Percentiles rank a stretch among this genome's conserved stretches.
Evolutionary conservation across 1,140 invertebrate genomes (phyloP).

Genomic region (Trichogramma pretiosum): DNA sequence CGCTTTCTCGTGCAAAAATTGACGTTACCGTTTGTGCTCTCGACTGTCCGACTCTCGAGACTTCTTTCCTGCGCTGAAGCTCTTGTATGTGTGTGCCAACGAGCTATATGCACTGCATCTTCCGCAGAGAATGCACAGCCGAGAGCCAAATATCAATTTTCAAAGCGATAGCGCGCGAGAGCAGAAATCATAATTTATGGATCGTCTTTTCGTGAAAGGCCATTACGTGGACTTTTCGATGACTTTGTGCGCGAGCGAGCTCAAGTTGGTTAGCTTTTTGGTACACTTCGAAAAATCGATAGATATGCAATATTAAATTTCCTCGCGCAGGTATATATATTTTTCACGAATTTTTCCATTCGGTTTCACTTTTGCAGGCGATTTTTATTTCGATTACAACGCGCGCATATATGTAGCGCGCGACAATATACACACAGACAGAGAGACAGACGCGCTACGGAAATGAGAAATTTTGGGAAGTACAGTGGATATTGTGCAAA

Average conservation of each 20-base stretch:
- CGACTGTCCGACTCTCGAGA: too few relatives aligned
- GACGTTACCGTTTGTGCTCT: too few relatives aligned
- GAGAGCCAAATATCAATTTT: constrained; percentile 10
- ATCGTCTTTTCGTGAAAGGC: constrained; percentile 12
- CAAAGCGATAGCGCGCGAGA: background rate
- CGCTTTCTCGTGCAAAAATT: too few relatives aligned
- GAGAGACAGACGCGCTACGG: background rate
- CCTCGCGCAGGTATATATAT: background rate
- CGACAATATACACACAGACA: too few relatives aligned
- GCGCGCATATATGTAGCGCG: too few relatives aligned
- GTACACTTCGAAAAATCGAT: too few relatives aligned
- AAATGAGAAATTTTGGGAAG: background rate
- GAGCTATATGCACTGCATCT: constrained; percentile 1
- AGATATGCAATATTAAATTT: too few relatives aligned
- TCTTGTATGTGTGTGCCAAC: background rate
- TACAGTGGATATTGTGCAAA: constrained; percentile 6
- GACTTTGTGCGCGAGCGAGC: too few relatives aligned
- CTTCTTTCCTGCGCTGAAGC: background rate
- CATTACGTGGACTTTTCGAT: too few relatives aligned
- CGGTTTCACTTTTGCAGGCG: too few relatives aligned
- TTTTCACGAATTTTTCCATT: background rate
- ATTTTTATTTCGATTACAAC: too few relatives aligned
- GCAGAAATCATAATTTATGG: constrained; percentile 17
- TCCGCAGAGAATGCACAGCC: background rate
- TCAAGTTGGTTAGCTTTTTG: too few relatives aligned